These are phyloP conservation scores for Lacerta bilineata DNA, from an alignment of 2,797 vertebrate species.

Conservation along the genomic window DNA sequence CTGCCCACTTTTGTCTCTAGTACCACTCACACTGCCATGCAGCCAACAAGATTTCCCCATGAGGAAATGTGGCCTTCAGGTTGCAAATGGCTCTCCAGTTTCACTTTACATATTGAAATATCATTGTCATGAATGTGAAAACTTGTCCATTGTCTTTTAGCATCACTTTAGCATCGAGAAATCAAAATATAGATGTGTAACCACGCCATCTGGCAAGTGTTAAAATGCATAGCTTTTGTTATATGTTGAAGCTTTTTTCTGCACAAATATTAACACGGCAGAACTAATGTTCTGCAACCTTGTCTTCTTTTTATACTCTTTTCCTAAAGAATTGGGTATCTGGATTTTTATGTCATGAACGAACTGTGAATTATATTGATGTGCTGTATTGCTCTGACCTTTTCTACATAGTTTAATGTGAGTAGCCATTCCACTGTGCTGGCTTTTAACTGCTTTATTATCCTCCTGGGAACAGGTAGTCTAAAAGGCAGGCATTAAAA, in stretches of 20 bases:
- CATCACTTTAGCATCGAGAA: neutral
- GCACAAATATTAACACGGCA: constrained; percentile 64
- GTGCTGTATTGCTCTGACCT: constrained; percentile 80
- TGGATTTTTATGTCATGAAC: constrained; percentile 78
- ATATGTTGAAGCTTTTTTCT: constrained; percentile 59
- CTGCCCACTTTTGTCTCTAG: too few species aligned
- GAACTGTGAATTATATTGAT: constrained; percentile 81
- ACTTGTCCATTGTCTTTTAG: neutral
- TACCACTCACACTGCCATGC: too few species aligned
- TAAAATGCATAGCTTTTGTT: constrained; percentile 51
- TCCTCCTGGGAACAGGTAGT: constrained; percentile 61
- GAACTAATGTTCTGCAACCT: constrained; percentile 71
- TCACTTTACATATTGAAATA: neutral
- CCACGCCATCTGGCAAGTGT: neutral
- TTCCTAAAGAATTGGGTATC: constrained; percentile 75
- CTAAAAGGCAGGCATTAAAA: constrained; percentile 69
- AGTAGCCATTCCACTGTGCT: constrained; percentile 73
- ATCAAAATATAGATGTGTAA: neutral
- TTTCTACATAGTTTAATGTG: constrained; percentile 79
- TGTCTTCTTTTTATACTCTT: constrained; percentile 72
- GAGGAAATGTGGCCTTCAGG: too few species aligned
- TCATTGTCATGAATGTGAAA: neutral
- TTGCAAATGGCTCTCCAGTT: too few species aligned
- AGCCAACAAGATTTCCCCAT: too few species aligned
- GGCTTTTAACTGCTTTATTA: constrained; percentile 78